Evolutionary conservation across 2,888 invertebrate species (phyloP), one percentile per base, ranked within the genome.

Genomic region (Mycalesis mineus): DNA sequence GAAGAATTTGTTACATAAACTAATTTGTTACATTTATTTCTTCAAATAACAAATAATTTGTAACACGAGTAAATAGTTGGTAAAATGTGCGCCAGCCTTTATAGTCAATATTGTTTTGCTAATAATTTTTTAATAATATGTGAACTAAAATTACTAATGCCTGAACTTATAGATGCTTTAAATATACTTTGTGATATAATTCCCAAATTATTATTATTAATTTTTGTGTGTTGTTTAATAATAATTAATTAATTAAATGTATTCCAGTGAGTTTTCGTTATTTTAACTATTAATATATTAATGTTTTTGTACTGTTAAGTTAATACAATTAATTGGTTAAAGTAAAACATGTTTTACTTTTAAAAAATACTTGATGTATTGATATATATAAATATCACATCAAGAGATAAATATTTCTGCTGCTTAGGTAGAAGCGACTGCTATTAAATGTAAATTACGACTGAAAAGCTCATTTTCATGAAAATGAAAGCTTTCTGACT

Each of bases 121-220:
- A 14, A 45, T 47, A 17, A 13, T 39, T 39, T 29, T 33, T 36
- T 17, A 9, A 53, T 13, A 29, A 33, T n/a, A n/a, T 55, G 39
- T 56, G 17, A 15, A 54, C 45, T 57, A 40, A 50, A 36, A 50
- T 49, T 28, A 44, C 48, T 57, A 54, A 47, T 47, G 8, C 15
- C 31, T 52, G 45, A 55, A 37, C 36, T n/a, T 50, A 11, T 65
- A 67, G 66, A 72, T 68, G 65, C 67, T 73, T 74, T 75, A 74
- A 71, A 57, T 70, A 62, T 45, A 62, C 59, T 66, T 72, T 78
- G 81, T 81, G 81, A 81, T 81, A 80, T 72, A 47, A 15, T 71
- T 73, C 77, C 74, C 75, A 79, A 80, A 72, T 72, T 68, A 69
- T 68, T 70, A 67, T 17, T 28, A 22, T 17, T 28, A 11, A 36